A percentile compares a stretch with the other conserved stretches of the same genome.
Conservation (phyloP, 2,888 invertebrate genomes). For the Metalampra italica region DNA sequence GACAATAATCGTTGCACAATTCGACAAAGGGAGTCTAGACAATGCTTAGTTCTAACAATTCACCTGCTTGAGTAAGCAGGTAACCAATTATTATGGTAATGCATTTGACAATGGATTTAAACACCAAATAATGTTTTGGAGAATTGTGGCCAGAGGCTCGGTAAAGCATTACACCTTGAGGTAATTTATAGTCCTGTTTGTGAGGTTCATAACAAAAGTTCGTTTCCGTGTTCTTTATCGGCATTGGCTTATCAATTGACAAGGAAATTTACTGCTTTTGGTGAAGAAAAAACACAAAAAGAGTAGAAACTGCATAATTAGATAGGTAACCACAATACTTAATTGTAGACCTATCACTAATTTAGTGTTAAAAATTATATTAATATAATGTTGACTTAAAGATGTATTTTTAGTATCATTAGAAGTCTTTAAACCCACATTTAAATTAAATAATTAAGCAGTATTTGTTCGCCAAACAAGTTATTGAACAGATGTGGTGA, state of each 20-base stretch:
- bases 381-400: neutral
- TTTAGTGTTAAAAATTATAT: no score
- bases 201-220: slow-evolving; percentile 66
- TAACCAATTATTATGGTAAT: slow-evolving; percentile 75
- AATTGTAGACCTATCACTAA: no score
- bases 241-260: slow-evolving; percentile 61
- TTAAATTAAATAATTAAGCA: slow-evolving; percentile 60
- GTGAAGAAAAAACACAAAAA: slow-evolving; percentile 15
- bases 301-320: slow-evolving; percentile 6
- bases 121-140: slow-evolving; percentile 62
- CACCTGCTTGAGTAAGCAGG: slow-evolving; percentile 67
- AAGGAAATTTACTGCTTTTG: slow-evolving; percentile 53
- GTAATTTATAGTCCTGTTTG: slow-evolving; percentile 71
- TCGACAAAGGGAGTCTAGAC: slow-evolving; percentile 47
- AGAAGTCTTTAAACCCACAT: slow-evolving; percentile 20
- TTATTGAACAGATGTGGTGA: slow-evolving; percentile 73
- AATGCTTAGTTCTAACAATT: slow-evolving; percentile 49
- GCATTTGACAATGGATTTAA: slow-evolving; percentile 55
- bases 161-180: slow-evolving; percentile 66
- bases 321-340: neutral
- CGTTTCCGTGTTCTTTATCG: slow-evolving; percentile 74
- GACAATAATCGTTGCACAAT: slow-evolving; percentile 53
- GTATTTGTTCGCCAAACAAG: slow-evolving; percentile 66
- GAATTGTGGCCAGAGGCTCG: slow-evolving; percentile 64
- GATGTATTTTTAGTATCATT: slow-evolving; percentile 1